Conservation (phyloP, 2,113 vertebrate species). For the Gallinago media region DNA sequence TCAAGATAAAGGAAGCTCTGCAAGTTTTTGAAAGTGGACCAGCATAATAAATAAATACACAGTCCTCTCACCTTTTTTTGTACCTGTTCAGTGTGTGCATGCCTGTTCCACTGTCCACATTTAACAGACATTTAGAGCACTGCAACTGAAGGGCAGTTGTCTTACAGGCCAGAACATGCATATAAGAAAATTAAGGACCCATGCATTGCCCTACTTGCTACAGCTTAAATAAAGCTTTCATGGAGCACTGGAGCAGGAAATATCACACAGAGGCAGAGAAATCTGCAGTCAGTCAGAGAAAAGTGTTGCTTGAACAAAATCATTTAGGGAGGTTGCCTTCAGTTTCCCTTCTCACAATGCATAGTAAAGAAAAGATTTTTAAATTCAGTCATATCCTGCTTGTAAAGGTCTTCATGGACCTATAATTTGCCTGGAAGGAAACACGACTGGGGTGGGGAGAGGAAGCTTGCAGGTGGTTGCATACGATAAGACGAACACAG, state of each 20-base stretch:
- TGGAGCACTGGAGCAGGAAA: background rate
- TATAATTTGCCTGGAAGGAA: background rate
- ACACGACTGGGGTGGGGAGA: background rate
- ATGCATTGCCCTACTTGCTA: background rate
- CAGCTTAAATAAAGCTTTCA: background rate
- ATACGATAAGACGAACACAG: background rate
- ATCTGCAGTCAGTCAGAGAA: background rate
- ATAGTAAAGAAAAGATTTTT: background rate
- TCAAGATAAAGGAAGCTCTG: background rate
- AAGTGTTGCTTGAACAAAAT: background rate
- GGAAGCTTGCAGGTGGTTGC: background rate
- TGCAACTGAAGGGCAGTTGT: background rate
- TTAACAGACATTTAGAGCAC: background rate
- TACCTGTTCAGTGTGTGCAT: background rate
- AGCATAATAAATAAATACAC: background rate
- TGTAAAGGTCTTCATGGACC: background rate
- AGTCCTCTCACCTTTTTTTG: background rate
- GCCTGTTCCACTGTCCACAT: background rate
- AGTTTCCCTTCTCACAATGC: background rate
- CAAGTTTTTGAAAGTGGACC: background rate
- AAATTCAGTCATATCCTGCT: conserved; percentile 25
- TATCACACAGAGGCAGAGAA: background rate
- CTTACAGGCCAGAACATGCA: background rate
- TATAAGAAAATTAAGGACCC: background rate
- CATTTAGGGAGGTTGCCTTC: background rate